Evolutionary conservation across 2,797 vertebrate genomes (phyloP).

Genomic region (Lepidocolaptes lacrymiger): DNA sequence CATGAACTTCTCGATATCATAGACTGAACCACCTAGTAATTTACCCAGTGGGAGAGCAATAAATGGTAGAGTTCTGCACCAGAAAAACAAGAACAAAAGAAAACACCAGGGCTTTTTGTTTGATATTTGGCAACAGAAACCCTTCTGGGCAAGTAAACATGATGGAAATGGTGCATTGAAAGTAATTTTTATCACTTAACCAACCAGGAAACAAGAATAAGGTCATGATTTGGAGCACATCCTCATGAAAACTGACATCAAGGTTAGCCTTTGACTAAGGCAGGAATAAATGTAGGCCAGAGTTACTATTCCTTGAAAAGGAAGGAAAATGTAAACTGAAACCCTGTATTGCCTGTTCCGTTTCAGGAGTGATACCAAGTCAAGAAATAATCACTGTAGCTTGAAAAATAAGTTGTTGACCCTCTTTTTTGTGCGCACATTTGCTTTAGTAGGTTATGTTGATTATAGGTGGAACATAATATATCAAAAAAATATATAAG

Average conservation of each 20-base stretch:
- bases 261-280: neutral
- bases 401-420: neutral
- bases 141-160: neutral
- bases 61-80: neutral
- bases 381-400: neutral
- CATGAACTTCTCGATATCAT: neutral
- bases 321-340: neutral
- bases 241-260: neutral
- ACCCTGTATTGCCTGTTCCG: neutral
- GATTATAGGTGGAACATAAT: neutral
- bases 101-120: neutral
- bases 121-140: neutral
- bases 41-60: neutral
- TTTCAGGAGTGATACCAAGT: neutral
- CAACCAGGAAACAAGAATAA: neutral
- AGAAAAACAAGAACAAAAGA: slow-evolving; percentile 25
- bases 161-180: neutral
- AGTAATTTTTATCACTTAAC: neutral
- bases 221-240: neutral
- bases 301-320: neutral
- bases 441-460: neutral
- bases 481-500: neutral
- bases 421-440: neutral
- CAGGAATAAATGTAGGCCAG: neutral
- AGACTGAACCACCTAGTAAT: neutral